phyloP scores from a whole-genome alignment of 2,113 vertebrate genomes.

The Gobio gobio region DNA sequence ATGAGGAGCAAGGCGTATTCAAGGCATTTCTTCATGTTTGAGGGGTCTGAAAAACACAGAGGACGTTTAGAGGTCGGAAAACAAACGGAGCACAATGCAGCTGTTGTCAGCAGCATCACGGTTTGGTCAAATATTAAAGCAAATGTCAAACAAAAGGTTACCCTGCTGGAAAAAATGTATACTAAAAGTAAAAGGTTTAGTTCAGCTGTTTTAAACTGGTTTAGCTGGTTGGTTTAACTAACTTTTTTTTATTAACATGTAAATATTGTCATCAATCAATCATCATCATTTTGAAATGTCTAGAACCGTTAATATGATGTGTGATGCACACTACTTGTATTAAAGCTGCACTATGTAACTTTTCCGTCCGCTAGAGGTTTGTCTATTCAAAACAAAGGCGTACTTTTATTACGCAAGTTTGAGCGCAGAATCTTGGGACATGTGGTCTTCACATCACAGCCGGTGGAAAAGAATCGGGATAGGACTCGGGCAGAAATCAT shows the following conservation, averaged over 20 bases:
- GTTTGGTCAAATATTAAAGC: background rate
- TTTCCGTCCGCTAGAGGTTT: no score
- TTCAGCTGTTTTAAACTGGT: background rate
- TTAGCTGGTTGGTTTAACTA: background rate
- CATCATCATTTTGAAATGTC: background rate
- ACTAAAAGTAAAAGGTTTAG: background rate
- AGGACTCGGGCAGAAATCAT: no score
- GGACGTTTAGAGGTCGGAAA: background rate
- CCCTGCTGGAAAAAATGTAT: background rate
- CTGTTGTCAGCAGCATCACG: background rate
- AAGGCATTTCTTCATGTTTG: conserved; percentile 46
- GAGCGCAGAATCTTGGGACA: no score
- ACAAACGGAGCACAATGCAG: background rate
- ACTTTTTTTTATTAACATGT: background rate
- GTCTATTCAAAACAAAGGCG: no score
- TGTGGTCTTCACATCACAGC: no score
- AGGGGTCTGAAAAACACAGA: conserved; percentile 17
- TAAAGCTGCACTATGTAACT: no score
- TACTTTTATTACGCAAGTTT: no score
- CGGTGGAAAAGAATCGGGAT: no score
- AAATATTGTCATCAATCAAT: background rate
- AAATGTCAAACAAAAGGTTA: background rate
- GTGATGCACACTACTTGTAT: background rate
- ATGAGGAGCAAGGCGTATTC: conserved; percentile 38
- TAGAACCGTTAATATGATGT: background rate